Evolutionary conservation across 2,113 vertebrate genomes (phyloP).

Genomic region (Ptilorrhoa leucosticta): DNA sequence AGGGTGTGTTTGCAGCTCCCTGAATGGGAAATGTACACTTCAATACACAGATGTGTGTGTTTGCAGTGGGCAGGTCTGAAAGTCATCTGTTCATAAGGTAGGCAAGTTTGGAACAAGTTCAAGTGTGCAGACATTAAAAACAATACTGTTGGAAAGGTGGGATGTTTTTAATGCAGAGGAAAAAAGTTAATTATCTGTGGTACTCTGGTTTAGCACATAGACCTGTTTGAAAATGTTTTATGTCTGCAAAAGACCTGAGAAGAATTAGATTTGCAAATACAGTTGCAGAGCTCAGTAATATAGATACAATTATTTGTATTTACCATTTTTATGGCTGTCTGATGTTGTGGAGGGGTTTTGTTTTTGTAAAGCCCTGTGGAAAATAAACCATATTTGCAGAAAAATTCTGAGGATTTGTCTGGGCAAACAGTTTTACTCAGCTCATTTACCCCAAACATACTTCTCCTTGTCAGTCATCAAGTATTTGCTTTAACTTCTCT

Average conservation of each 20-base stretch:
- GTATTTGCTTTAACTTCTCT: not conserved
- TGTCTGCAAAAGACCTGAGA: not conserved
- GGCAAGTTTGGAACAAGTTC: not conserved
- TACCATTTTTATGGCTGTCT: not conserved
- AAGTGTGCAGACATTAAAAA: not conserved
- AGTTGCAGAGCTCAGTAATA: not conserved
- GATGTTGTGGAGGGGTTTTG: not conserved
- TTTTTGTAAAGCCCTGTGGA: not conserved
- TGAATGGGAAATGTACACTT: rapidly evolving
- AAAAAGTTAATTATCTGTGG: rapidly evolving
- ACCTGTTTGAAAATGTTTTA: not conserved
- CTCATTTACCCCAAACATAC: not conserved
- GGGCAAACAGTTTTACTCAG: not conserved
- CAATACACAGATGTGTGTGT: rapidly evolving
- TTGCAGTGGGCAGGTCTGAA: not conserved
- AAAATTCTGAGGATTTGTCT: not conserved
- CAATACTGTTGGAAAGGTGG: not conserved
- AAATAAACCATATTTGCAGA: not conserved
- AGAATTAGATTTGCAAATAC: not conserved
- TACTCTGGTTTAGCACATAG: not conserved
- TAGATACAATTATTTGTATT: not conserved
- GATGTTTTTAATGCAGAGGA: not conserved
- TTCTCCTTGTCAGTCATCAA: not conserved
- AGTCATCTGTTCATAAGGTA: rapidly evolving
- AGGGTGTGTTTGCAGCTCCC: not conserved